Conservation (phyloP, 2,888 invertebrate genomes). For the Laothoe populi region DNA sequence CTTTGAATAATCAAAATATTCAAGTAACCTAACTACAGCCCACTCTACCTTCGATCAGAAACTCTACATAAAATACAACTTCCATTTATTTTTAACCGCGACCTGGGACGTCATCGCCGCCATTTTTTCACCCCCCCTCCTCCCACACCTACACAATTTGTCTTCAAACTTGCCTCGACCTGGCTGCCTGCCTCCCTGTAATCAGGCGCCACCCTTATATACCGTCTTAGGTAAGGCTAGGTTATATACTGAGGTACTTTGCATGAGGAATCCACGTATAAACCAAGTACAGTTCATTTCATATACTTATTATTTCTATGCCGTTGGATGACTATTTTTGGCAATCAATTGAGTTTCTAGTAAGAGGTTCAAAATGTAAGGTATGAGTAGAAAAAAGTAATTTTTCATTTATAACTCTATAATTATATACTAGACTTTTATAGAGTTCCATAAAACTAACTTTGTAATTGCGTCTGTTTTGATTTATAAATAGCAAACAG, state of each 20-base stretch:
- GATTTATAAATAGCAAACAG: no score
- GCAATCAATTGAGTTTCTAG: no score
- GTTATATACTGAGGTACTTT: conserved; percentile 14
- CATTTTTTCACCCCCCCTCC: conserved; percentile 62
- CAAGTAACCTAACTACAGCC: not conserved
- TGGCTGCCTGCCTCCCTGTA: conserved; percentile 50
- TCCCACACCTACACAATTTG: conserved; percentile 60
- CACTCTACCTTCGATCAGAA: conserved; percentile 4
- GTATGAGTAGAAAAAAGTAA: no score
- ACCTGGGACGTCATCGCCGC: conserved; percentile 61
- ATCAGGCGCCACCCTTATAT: conserved; percentile 45
- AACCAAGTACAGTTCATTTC: not conserved
- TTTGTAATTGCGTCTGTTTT: no score
- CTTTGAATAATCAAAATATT: not conserved
- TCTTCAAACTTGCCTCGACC: conserved; percentile 72
- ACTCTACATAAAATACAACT: conserved; percentile 8
- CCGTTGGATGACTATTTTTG: no score
- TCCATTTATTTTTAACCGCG: conserved; percentile 61
- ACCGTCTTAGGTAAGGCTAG: conserved; percentile 9
- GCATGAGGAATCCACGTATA: not conserved
- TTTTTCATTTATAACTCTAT: no score
- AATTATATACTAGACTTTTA: no score
- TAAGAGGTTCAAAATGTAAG: no score
- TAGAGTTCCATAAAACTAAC: no score
- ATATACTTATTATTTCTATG: not conserved